Percentiles rank a stretch among this genome's conserved stretches.
Evolutionary conservation across 2,113 vertebrate species (phyloP).

Genomic region (Nesoenas mayeri): DNA sequence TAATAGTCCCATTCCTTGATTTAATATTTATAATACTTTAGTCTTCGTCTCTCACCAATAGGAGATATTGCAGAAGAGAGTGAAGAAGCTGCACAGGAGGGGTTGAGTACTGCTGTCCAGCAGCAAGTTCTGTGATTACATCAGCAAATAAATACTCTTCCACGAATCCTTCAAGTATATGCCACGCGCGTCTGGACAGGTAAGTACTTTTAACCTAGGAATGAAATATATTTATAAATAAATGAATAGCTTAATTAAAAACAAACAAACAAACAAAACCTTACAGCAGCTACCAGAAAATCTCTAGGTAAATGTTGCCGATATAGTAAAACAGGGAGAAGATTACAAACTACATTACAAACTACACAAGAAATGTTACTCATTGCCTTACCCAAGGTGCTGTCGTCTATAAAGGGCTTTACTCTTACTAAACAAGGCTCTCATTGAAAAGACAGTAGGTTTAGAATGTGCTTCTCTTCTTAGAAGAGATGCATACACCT

Average conservation of each 20-base stretch:
- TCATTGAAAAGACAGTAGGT: background rate
- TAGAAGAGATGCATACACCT: background rate
- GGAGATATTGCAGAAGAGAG: constrained; percentile 80
- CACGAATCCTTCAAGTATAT: constrained; percentile 71
- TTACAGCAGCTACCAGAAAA: background rate
- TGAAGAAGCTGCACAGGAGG: constrained; percentile 82
- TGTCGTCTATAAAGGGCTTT: background rate
- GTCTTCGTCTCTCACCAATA: constrained; percentile 77
- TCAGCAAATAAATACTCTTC: constrained; percentile 82
- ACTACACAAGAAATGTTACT: background rate
- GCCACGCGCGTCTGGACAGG: constrained; percentile 23
- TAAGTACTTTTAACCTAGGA: constrained; percentile 64
- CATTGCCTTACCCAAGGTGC: background rate
- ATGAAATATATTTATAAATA: background rate
- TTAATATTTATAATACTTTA: background rate
- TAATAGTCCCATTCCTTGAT: background rate
- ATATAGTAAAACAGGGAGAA: background rate
- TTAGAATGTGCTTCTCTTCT: background rate
- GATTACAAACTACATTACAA: background rate
- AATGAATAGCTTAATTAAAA: background rate
- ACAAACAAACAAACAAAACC: too few species aligned
- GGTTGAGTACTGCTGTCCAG: constrained; percentile 74
- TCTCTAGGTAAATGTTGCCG: background rate
- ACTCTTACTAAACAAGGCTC: background rate
- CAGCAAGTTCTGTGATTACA: constrained; percentile 83